Percentiles rank a stretch among this genome's conserved stretches.
These are phyloP conservation scores for Alosa sapidissima DNA, from an alignment of 2,797 vertebrate species.

Conservation along the genomic window DNA sequence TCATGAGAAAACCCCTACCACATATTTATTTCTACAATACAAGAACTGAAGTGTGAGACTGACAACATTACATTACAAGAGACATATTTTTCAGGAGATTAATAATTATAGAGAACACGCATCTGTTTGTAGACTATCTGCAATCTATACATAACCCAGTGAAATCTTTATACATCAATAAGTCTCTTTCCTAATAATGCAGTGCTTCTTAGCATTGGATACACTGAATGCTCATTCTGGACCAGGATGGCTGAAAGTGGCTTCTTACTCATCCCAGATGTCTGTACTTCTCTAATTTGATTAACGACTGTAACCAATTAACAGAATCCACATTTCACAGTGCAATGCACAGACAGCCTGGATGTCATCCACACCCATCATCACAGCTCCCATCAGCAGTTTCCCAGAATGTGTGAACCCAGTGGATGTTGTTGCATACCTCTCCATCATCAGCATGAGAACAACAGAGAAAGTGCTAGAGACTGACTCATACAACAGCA, in stretches of 20 bases:
- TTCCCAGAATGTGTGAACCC: slow-evolving; percentile 22
- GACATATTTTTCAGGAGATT: background rate
- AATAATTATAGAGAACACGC: background rate
- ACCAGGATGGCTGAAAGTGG: background rate
- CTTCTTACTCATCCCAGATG: background rate
- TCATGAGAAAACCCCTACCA: background rate
- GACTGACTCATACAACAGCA: background rate
- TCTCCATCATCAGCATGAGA: slow-evolving; percentile 30
- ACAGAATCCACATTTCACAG: slow-evolving; percentile 68
- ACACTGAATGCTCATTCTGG: slow-evolving; percentile 42
- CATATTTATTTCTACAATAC: background rate
- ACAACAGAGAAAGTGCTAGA: background rate
- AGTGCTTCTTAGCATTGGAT: slow-evolving; percentile 1
- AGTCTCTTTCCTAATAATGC: background rate
- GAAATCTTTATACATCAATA: background rate
- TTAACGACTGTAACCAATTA: slow-evolving; percentile 76
- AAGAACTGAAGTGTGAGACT: background rate
- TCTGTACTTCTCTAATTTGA: slow-evolving; percentile 59
- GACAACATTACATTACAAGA: background rate
- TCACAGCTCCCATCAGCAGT: slow-evolving; percentile 58
- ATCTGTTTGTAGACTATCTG: background rate
- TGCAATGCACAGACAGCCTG: slow-evolving; percentile 67
- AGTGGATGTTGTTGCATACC: slow-evolving; percentile 31
- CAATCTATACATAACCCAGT: background rate
- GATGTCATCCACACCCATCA: slow-evolving; percentile 59